Evolutionary conservation across 2,888 invertebrate genomes (phyloP).

Genomic region (Quadroppia sp.): DNA sequence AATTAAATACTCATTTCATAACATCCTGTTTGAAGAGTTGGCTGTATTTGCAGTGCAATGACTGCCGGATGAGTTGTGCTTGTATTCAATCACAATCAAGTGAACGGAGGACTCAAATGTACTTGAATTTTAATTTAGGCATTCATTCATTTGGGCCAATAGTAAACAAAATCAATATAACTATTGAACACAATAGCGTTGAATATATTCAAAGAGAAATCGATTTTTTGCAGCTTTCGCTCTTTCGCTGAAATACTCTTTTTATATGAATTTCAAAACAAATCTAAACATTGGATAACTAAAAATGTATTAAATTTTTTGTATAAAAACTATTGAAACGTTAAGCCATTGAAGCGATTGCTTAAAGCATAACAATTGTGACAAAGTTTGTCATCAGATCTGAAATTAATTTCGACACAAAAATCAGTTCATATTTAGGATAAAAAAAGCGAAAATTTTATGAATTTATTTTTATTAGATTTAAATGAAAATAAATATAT

Average conservation of each 20-base stretch:
- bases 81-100: conserved; percentile 1
- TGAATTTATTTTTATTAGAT: no score
- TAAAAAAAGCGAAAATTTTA: no score
- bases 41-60: not conserved
- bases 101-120: not conserved
- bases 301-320: not conserved
- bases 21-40: conserved; percentile 24
- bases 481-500: no score
- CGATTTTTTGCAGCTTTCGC: not conserved
- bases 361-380: not conserved
- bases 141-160: conserved; percentile 17
- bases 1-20: conserved; percentile 18
- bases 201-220: conserved; percentile 17
- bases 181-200: conserved; percentile 1
- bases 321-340: not conserved
- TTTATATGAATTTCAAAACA: not conserved
- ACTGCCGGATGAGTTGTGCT: conserved; percentile 17
- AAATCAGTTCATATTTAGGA: not conserved
- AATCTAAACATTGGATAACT: not conserved
- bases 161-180: conserved; percentile 28
- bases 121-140: conserved; percentile 37
- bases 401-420: not conserved
- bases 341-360: not conserved
- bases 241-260: not conserved
- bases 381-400: not conserved